Evolutionary conservation across 2,113 vertebrate species (phyloP), one percentile per base, ranked within the genome.

Genomic region (Lagopus leucura): DNA sequence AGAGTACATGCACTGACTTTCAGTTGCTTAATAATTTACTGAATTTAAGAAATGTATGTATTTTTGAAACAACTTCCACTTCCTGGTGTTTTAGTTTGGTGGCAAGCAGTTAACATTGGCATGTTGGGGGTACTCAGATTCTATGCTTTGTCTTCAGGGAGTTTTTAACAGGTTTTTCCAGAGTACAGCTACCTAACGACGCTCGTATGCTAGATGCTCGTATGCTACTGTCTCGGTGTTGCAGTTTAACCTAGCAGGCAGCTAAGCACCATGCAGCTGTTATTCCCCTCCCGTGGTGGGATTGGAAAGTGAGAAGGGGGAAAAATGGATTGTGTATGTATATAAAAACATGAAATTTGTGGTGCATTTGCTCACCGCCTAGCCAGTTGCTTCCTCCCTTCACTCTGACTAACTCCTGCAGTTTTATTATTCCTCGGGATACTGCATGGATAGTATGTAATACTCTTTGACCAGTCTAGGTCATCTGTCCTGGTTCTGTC

Each of bases 1-100:
- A 50, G 21, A 61, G 32, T 28, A 57, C 6, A 2, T 43, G 52
- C 1, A 1, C 24, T 47, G 66, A 25, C 7, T 38, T 0, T 43
- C 66, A 66, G 13, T 57, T 7, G 17, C 5, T 43, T 64, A 11
- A 24, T 69, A 71, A 48, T 13, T 6, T 32, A 4, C 4, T 63
- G 30, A 58, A 63, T 71, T 72, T 61, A 60, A 42, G 32, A 78
- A 34, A 11, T 25, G 12, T 11, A 36, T 71, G 6, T 67, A 21
- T 54, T 84, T 28, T 28, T 40, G 43, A 38, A 55, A 3, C 17
- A n/a, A n/a, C n/a, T n/a, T n/a, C n/a, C n/a, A 81, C 13, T 63
- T 90, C 13, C 2, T 48, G 4, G 3, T 81, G 28, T 8, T 24
- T 74, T 71, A 86, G 30, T 58, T 12, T 6, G 34, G 27, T 3